Conservation (phyloP, 2,113 vertebrate species). For the Triplophysa siluroides region DNA sequence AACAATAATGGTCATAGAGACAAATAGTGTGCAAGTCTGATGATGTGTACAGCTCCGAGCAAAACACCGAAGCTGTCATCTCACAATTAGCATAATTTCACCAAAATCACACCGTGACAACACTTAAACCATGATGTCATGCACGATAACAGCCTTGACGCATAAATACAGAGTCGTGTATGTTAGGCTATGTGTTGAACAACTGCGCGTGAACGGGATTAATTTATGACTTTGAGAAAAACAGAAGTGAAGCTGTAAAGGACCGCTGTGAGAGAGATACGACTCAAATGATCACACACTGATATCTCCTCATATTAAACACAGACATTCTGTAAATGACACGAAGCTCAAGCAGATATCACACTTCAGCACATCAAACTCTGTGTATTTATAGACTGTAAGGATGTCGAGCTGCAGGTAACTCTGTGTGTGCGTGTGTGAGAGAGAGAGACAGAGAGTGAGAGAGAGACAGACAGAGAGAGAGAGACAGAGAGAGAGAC, state of each 20-base stretch:
- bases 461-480: too few species aligned
- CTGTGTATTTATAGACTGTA: slow-evolving; percentile 20
- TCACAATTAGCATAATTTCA: too few species aligned
- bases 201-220: not conserved
- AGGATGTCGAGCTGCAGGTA: not conserved
- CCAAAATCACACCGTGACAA: too few species aligned
- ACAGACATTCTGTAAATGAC: not conserved
- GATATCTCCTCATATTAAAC: slow-evolving; percentile 23
- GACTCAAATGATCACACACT: slow-evolving; percentile 30
- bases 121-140: not conserved
- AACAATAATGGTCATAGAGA: too few species aligned
- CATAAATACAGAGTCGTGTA: not conserved
- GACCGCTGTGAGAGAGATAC: slow-evolving; percentile 18
- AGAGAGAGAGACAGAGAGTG: too few species aligned
- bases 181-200: not conserved
- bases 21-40: too few species aligned
- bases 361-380: not conserved
- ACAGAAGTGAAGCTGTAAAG: not conserved
- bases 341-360: slow-evolving; percentile 5
- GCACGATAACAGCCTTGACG: not conserved
- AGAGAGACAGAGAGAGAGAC: too few species aligned
- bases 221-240: not conserved
- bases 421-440: not conserved
- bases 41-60: too few species aligned
- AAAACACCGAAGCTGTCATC: too few species aligned